Evolutionary conservation across 2,113 vertebrate genomes (phyloP).

Genomic region (Lamprologus callipterus): DNA sequence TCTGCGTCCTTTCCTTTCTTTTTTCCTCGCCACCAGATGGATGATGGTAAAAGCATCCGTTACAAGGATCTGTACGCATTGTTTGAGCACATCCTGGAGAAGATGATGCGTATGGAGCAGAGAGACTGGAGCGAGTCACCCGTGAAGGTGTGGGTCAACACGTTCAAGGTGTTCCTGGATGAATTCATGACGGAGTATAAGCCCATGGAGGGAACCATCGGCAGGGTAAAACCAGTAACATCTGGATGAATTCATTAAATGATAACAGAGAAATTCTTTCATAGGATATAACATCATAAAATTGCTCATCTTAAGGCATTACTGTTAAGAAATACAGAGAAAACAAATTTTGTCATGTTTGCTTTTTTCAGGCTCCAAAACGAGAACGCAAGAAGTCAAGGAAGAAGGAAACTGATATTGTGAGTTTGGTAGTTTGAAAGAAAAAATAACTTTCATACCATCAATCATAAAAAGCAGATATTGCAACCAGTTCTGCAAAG

Average conservation of each 20-base stretch:
- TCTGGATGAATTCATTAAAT: background rate
- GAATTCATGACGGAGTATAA: slow-evolving; percentile 95
- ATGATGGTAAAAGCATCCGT: slow-evolving; percentile 91
- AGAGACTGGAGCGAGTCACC: slow-evolving; percentile 93
- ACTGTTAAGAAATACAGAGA: background rate
- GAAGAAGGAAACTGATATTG: slow-evolving; percentile 91
- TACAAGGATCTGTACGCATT: slow-evolving; percentile 93
- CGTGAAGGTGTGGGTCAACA: slow-evolving; percentile 96
- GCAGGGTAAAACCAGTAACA: slow-evolving; percentile 73
- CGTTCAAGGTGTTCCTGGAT: slow-evolving; percentile 96
- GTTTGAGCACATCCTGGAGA: slow-evolving; percentile 96
- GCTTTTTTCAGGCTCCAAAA: slow-evolving; percentile 77
- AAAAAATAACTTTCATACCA: background rate
- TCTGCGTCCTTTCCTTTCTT: background rate
- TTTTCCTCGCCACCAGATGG: slow-evolving; percentile 71
- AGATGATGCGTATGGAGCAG: slow-evolving; percentile 90
- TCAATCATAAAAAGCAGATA: background rate
- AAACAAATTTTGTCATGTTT: background rate
- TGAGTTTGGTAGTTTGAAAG: slow-evolving; percentile 64
- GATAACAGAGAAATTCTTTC: background rate
- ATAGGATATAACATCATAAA: background rate
- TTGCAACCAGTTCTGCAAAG: background rate
- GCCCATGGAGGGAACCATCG: slow-evolving; percentile 74
- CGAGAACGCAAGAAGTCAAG: slow-evolving; percentile 91
- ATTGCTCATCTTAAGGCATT: background rate